These are phyloP conservation scores for Mionectes olivaceus DNA, from an alignment of 2,797 vertebrate species.

Conservation along the genomic window DNA sequence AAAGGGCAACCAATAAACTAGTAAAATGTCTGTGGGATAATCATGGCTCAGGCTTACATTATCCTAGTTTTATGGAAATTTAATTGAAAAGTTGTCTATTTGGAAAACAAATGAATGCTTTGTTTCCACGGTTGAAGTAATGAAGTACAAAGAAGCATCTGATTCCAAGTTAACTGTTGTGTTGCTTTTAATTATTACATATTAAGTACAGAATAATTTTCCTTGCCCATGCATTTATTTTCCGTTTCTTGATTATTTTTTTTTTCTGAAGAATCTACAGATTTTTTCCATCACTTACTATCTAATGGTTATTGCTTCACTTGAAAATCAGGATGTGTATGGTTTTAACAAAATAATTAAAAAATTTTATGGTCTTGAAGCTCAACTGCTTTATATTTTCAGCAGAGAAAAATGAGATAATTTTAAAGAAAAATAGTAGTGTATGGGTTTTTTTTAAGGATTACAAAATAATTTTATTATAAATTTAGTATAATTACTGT, in stretches of 20 bases:
- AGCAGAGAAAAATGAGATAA: background rate
- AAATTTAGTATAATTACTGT: background rate
- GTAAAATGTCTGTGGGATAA: background rate
- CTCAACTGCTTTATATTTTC: background rate
- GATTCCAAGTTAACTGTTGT: background rate
- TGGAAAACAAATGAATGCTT: background rate
- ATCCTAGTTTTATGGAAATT: background rate
- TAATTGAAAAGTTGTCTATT: background rate
- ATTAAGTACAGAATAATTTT: background rate
- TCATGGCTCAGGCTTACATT: background rate
- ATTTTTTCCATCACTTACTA: background rate
- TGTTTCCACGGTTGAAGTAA: background rate
- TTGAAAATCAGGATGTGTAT: background rate
- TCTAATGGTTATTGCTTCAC: background rate
- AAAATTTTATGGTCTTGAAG: background rate
- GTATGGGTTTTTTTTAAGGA: background rate
- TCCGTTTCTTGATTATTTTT: background rate
- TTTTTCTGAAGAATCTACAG: background rate
- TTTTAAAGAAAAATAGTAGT: background rate
- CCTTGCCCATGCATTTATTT: background rate
- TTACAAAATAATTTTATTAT: background rate
- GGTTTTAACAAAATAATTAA: background rate
- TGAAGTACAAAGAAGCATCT: background rate
- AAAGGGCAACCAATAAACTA: background rate
- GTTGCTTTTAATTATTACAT: background rate